Evolutionary conservation across 23 tunicate genomes (phyloP), one percentile per base, ranked within the genome.

Genomic region (Diplosoma virens): DNA sequence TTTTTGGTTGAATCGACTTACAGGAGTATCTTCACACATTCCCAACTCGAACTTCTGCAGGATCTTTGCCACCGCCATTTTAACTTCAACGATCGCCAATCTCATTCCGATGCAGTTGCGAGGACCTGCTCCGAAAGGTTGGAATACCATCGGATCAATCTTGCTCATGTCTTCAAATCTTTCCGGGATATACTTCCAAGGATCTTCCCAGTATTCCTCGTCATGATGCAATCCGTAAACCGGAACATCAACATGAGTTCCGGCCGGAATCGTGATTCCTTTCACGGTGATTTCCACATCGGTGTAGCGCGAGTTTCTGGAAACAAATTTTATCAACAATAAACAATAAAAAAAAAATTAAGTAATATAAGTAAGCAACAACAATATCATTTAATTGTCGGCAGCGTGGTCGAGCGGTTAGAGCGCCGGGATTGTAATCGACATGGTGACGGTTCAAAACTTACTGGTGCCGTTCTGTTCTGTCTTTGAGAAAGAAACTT

Each of bases 81-180:
- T 86, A 6, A 79, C 27, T 61, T 63, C 92, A 28, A 79, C 17
- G 47, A 88, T 5, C 7, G 87, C 95, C 45, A 88, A 70, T 71
- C 87, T 81, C 79, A 67, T 53, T 59, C 79, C 87, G 47, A 88
- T 65, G 61, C 74, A 65, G 34, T 79, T 88, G 0, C 95, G 64
- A 7, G 95, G 95, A 17, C 95, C 95, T 25, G 80, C 95, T 30
- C 95, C 95, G 33, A 88, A 88, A 30, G 95, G 95, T 69, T 82
- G 87, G 59, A 55, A 81, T 25, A 47, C 25, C 81, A 88, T 77
- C 2, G 87, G 83, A 47, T 88, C 95, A 58, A 88, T 82, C 47
- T 77, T 71, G 50, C 79, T 82, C 95, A 88, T 88, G 59, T 88
- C 95, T 76, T 67, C 78, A 83, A 88, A 76, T 89, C 96, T 71